Evolutionary conservation across 2,113 vertebrate species (phyloP), one percentile per base, ranked within the genome.

Genomic region (Notarius lentiginosus): DNA sequence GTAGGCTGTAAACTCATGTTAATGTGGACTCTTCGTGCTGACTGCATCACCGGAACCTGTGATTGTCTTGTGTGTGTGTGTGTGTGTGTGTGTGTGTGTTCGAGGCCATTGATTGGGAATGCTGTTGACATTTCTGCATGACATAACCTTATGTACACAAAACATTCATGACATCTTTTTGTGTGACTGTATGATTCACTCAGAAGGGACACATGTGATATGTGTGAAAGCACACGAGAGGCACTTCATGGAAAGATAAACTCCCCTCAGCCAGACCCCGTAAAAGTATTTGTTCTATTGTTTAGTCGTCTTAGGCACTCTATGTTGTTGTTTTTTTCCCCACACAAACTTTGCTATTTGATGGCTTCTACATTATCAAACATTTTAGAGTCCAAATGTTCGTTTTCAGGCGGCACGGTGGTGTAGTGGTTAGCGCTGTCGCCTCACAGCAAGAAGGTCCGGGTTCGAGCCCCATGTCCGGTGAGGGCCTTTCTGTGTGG

Each of bases 1-100:
- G 14, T 11, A 49, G 82, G 84, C 84, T 83, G 30, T 79, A 84
- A 88, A 47, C 60, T 72, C 85, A 89, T 89, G 80, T 22, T 58
- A 88, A 88, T 66, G 72, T 49, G 27, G 56, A 47, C 80, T 90
- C 84, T 58, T 51, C n/a, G 51, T 20, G 41, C 0, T 56, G n/a
- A 34, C 17, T 22, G 27, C 27, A 22, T 5, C 10, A 7, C 77
- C 7, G 79, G 20, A 81, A 41, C 77, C 73, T 79, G 51, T 60
- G 34, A 12, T 60, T 73, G 55, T n/a, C 20, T 15, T 82, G 61
- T 63, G 72, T 60, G 68, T 60, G 56, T 51, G 30, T 30, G 30
- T 30, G 30, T 30, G 30, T 30, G n/a, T 34, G 30, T 34, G 1
- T 34, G 34, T 56, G 63, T 72, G 65, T 60, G 51, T 60, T 0